These are phyloP conservation scores for Lutraria lutraria DNA, from an alignment of 2,888 invertebrate genomes.

Conservation along the genomic window DNA sequence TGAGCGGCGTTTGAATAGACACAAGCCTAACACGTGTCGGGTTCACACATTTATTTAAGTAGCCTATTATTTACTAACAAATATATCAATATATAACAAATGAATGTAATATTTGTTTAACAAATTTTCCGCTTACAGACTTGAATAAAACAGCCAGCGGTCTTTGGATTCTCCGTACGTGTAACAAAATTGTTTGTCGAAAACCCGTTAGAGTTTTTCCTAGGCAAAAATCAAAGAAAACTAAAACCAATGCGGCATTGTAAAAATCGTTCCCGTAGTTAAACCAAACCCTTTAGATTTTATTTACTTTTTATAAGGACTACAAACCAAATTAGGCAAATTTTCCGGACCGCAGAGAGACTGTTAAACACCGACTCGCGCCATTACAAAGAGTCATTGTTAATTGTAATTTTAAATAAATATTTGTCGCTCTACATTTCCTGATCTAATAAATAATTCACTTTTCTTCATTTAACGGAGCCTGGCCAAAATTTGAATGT, in stretches of 20 bases:
- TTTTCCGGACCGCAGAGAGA: slow-evolving; percentile 43
- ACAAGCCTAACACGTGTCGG: slow-evolving; percentile 46
- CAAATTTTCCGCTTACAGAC: slow-evolving; percentile 23
- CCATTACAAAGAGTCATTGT: slow-evolving; percentile 23
- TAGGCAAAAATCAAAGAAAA: slow-evolving; percentile 55
- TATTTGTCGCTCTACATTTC: slow-evolving; percentile 21
- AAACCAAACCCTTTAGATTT: slow-evolving; percentile 38
- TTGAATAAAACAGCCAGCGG: slow-evolving; percentile 32
- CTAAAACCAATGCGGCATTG: slow-evolving; percentile 45
- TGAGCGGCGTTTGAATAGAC: slow-evolving; percentile 12
- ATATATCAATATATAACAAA: slow-evolving; percentile 52
- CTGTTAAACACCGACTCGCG: slow-evolving; percentile 40
- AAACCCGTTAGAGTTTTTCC: slow-evolving; percentile 14
- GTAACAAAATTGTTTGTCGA: slow-evolving; percentile 41
- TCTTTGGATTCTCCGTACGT: not conserved
- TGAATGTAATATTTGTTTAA: slow-evolving; percentile 37
- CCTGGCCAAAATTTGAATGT: not conserved
- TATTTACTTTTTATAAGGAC: slow-evolving; percentile 21
- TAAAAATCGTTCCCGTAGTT: slow-evolving; percentile 32
- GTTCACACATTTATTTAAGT: slow-evolving; percentile 64
- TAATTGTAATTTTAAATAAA: slow-evolving; percentile 33
- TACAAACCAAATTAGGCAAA: slow-evolving; percentile 37
- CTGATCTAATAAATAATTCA: slow-evolving; percentile 17
- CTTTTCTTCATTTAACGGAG: not conserved
- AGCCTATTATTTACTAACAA: slow-evolving; percentile 47